phyloP scores from a whole-genome alignment of 1,140 invertebrate species.

The Drosophila persimilis region DNA sequence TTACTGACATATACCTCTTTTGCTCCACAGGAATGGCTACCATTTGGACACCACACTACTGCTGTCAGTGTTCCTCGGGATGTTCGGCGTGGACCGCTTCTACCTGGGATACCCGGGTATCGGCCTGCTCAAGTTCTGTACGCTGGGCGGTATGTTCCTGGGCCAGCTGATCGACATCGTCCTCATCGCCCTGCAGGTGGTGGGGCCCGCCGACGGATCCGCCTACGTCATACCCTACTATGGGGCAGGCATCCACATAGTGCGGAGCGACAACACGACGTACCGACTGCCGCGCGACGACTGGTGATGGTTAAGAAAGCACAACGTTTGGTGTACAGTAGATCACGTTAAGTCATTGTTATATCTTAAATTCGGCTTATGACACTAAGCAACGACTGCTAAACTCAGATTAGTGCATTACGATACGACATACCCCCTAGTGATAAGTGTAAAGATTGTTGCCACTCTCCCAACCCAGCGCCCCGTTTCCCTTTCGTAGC shows the following conservation, averaged over 20 bases:
- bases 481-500: conserved; percentile 28
- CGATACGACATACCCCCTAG: conserved; percentile 41
- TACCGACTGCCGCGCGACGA: conserved; percentile 92
- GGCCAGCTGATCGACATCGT: conserved; percentile 97
- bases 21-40: conserved; percentile 92
- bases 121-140: conserved; percentile 96
- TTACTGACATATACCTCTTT: no score
- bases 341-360: conserved; percentile 67
- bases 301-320: conserved; percentile 85
- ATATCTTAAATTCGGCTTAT: conserved; percentile 60
- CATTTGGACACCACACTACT: conserved; percentile 95
- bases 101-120: conserved; percentile 98
- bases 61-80: conserved; percentile 96
- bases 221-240: conserved; percentile 93
- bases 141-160: conserved; percentile 98
- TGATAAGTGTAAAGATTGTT: conserved; percentile 71
- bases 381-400: conserved; percentile 67
- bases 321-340: conserved; percentile 61
- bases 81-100: conserved; percentile 98
- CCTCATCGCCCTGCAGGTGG: conserved; percentile 95
- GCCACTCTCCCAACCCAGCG: conserved; percentile 8
- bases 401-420: conserved; percentile 47
- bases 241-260: conserved; percentile 92
- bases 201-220: conserved; percentile 98
- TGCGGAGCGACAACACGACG: conserved; percentile 93